A percentile compares a stretch with the other conserved stretches of the same genome.
These are phyloP conservation scores for Notothenia rossii DNA, from an alignment of 2,113 vertebrate species.

Conservation along the genomic window DNA sequence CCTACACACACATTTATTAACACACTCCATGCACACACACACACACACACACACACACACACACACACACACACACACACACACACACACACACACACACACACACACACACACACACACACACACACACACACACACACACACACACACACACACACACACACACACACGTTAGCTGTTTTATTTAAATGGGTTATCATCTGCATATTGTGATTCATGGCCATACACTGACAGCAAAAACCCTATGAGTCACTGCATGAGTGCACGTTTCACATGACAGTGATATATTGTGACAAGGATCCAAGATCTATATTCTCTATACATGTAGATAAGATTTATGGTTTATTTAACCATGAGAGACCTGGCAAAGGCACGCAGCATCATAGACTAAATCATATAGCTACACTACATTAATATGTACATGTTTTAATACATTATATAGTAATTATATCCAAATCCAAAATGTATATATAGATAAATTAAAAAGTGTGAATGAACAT, in stretches of 20 bases:
- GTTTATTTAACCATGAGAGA: no score
- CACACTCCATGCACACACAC: slow-evolving; percentile 1
- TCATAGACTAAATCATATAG: no score
- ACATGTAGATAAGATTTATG: not conserved
- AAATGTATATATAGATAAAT: not conserved
- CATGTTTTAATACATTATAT: not conserved
- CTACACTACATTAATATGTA: not conserved
- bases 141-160: not conserved
- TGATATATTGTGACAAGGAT: not conserved
- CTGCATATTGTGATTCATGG: slow-evolving; percentile 21
- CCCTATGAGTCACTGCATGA: not conserved
- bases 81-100: no score
- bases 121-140: no score
- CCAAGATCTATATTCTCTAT: not conserved
- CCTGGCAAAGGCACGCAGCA: no score
- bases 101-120: no score
- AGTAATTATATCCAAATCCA: no score
- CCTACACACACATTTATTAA: slow-evolving; percentile 5
- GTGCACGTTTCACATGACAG: slow-evolving; percentile 1
- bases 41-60: no score
- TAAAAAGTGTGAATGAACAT: not conserved
- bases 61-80: no score
- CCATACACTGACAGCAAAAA: no score
- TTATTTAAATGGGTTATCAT: slow-evolving; percentile 28
- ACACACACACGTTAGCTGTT: not conserved